Percentiles rank a stretch among this genome's conserved stretches.
These are phyloP conservation scores for Holothuria leucospilota DNA, from an alignment of 53 echinoderm and acorn worm genomes.

Conservation along the genomic window DNA sequence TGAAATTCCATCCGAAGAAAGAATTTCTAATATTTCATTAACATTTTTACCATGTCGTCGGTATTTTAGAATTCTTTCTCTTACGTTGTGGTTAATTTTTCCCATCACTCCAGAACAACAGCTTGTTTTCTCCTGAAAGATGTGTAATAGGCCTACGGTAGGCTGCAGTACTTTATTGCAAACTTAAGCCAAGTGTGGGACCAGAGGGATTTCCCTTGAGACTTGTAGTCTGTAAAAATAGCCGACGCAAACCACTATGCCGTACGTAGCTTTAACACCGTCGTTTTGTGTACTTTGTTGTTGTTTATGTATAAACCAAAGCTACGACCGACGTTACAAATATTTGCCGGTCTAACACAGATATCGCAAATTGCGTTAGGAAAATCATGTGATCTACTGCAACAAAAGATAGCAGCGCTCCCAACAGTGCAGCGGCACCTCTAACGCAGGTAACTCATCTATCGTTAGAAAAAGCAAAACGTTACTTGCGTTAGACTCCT, in stretches of 20 bases:
- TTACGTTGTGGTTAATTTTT: neutral
- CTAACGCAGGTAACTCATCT: too few relatives aligned
- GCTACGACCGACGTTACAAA: neutral
- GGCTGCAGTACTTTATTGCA: too few relatives aligned
- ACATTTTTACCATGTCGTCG: neutral
- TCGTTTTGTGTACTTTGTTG: too few relatives aligned
- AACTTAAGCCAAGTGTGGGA: too few relatives aligned
- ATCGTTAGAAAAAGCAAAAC: too few relatives aligned
- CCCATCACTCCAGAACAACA: neutral
- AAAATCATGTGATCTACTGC: neutral
- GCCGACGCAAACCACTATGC: too few relatives aligned
- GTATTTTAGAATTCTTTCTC: neutral
- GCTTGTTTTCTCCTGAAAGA: neutral
- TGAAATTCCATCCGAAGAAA: conserved; percentile 16
- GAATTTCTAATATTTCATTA: neutral
- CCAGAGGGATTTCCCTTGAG: too few relatives aligned
- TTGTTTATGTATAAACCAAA: too few relatives aligned
- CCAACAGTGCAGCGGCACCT: neutral
- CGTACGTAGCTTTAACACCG: too few relatives aligned
- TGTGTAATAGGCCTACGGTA: too few relatives aligned
- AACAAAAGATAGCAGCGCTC: neutral
- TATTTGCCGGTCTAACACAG: neutral
- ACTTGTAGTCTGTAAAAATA: too few relatives aligned
- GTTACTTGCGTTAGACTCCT: too few relatives aligned
- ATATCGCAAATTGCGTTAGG: neutral